Evolutionary conservation across 2,888 invertebrate species (phyloP), one percentile per base, ranked within the genome.

Genomic region (Elmis aenea): DNA sequence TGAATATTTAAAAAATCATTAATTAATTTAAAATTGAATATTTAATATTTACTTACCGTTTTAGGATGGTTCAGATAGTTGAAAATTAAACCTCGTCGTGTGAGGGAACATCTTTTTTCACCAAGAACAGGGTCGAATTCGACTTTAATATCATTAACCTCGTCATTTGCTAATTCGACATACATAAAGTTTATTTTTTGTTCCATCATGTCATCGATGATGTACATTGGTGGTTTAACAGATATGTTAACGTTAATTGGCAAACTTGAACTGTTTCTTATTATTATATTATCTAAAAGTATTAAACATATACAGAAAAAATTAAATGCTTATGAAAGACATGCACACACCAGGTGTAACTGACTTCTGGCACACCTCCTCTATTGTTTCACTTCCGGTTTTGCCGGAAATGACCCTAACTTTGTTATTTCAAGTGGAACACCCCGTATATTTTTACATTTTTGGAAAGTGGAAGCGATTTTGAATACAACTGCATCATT

Each of bases 181-280:
- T 48, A 47, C 13, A 28, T 13, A 2, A 8, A 24, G 23, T 27
- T 48, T 9, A 54, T 28, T 13, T 30, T 13, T 10, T 28, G 13
- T 3, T 36, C 5, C 2, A 6, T 20, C 12, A 1, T 26, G n/a
- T 42, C 26, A 4, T 11, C 3, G 2, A 43, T 3, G n/a, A 67
- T 47, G 21, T 50, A 42, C 44, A 79, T 78, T 1, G 78, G 78
- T 25, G 67, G 61, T 41, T 69, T 70, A 1, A 73, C 59, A 34
- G 51, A 63, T 13, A 77, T 58, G 25, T 69, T 70, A 11, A 75
- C 61, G 38, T 70, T 67, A 27, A 78, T 52, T 25, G 71, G 68
- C 13, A 78, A 51, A 41, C 66, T 70, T 0, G 77, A 74, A 22
- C 71, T 64, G 58, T 80, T 80, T 43, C 68, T 74, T 32, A 79